Evolutionary conservation across 2,888 invertebrate genomes (phyloP), one percentile per base, ranked within the genome.

Genomic region (Epistrophella euchroma): DNA sequence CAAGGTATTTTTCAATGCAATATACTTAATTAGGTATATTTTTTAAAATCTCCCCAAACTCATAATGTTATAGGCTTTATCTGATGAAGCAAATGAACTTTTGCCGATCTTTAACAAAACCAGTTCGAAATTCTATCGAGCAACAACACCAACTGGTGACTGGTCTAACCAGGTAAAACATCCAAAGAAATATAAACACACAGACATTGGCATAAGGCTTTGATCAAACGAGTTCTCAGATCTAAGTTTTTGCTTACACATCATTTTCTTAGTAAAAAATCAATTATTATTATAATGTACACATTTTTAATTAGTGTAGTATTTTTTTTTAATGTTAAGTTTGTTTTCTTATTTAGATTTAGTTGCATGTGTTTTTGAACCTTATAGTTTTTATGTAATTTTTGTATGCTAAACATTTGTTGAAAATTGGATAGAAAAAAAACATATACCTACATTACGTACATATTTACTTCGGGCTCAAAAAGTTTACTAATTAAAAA

Each of bases 61-160:
- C 32, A 6, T 13, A 11, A 56, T 25, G n/a, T 50, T 32, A 1
- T 84, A 98, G 98, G 98, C 98, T 0, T 93, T 98, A 77, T 96
- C 98, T 4, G 97, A 98, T 92, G 99, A 99, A 93, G 99, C 99
- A 1, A 98, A 98, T 93, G 99, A 99, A 91, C 94, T 98, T 58
- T 94, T 99, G 73, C 99, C 99, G 0, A 97, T 99, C 88, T 99
- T 98, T 94, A 99, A 99, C 93, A 97, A 98, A 90, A 98, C 98
- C 0, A 97, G 98, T 11, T 96, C 96, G 9, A 96, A 96, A 91
- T 97, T 98, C 92, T 99, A 99, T 93, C 94, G 95, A 72, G 95
- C 96, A 0, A 94, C 96, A 2, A 94, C 96, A 19, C 97, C 96
- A 73, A 96, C 96, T 0, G 97, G 96, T 17, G 99, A 99, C 91